These are phyloP conservation scores for Cercopithecus diana DNA, from an alignment of 2,797 vertebrate species.

Conservation along the genomic window DNA sequence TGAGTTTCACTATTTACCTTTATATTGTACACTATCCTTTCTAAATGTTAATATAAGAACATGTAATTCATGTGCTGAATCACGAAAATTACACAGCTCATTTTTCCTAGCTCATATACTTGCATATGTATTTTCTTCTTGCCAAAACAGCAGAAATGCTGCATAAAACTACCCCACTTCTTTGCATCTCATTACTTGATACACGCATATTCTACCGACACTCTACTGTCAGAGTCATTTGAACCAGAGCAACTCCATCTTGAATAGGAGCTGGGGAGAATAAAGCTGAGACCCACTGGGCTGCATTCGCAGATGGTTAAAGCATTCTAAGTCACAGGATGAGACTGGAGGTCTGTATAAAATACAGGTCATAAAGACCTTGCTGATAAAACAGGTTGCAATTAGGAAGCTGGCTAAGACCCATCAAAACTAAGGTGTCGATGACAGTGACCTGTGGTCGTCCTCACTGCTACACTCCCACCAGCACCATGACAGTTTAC, in stretches of 20 bases:
- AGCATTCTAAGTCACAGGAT: background rate
- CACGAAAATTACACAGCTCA: fast-evolving
- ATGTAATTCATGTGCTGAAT: background rate
- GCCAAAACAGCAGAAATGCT: background rate
- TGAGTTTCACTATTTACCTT: background rate
- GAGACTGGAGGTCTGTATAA: background rate
- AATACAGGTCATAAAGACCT: background rate
- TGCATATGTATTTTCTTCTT: background rate
- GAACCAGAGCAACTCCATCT: background rate
- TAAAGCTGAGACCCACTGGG: background rate
- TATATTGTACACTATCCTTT: background rate
- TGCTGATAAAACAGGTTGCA: background rate
- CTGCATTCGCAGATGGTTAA: background rate
- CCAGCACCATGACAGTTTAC: background rate
- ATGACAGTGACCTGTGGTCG: background rate
- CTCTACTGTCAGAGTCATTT: background rate
- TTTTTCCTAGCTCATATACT: fast-evolving
- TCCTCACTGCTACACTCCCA: background rate
- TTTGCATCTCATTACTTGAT: background rate
- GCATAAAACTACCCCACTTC: fast-evolving
- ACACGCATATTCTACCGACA: fast-evolving
- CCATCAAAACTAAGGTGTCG: background rate
- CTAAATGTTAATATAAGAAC: background rate
- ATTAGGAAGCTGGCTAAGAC: background rate
- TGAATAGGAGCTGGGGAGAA: background rate